Percentiles rank a stretch among this genome's conserved stretches.
phyloP scores from a whole-genome alignment of 2,113 vertebrate species.

The Upupa epops region DNA sequence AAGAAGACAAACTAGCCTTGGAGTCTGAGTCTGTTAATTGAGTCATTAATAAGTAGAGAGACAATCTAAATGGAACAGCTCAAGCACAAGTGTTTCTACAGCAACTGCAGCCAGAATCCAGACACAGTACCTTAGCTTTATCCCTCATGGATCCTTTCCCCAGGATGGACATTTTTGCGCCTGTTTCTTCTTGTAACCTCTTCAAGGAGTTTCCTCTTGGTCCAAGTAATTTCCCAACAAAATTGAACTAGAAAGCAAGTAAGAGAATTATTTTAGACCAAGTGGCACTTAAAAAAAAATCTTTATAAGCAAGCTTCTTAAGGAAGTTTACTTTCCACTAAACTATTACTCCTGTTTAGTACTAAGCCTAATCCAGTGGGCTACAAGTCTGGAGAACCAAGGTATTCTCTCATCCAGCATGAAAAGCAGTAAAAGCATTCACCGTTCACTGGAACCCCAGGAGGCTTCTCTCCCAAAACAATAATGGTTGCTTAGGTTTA shows the following conservation, averaged over 20 bases:
- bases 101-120: background rate
- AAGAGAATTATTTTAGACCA: conserved; percentile 23
- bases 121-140: conserved; percentile 90
- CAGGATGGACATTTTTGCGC: conserved; percentile 99
- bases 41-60: background rate
- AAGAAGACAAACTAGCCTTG: background rate
- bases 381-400: background rate
- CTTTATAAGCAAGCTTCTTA: background rate
- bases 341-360: background rate
- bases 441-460: background rate
- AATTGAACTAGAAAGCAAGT: conserved; percentile 91
- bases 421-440: background rate
- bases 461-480: background rate
- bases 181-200: conserved; percentile 97
- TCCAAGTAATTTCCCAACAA: conserved; percentile 98
- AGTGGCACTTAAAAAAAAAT: background rate
- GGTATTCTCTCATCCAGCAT: fast-evolving
- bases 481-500: background rate
- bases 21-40: background rate
- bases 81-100: background rate
- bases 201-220: conserved; percentile 99
- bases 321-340: background rate
- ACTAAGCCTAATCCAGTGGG: background rate
- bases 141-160: conserved; percentile 99
- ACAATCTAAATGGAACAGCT: background rate